phyloP scores from a whole-genome alignment of 2,113 vertebrate genomes.

The Neopipo cinnamomea region DNA sequence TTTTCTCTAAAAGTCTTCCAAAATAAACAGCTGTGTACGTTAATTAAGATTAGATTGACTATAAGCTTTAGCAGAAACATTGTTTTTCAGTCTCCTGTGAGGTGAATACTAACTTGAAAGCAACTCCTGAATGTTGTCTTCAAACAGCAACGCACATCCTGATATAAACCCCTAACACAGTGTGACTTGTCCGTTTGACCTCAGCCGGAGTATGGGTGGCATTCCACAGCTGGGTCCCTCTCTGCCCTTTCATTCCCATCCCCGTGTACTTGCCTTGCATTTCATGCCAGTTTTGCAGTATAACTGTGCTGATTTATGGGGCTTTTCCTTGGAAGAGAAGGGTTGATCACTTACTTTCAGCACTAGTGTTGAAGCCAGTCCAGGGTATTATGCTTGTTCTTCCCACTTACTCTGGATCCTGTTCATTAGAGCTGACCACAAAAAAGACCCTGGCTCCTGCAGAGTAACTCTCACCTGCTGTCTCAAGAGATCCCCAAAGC shows the following conservation, averaged over 20 bases:
- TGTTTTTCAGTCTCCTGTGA: background rate
- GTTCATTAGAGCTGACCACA: background rate
- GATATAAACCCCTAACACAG: background rate
- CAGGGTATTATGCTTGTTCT: background rate
- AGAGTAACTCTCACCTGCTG: background rate
- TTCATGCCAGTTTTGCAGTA: background rate
- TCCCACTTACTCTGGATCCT: background rate
- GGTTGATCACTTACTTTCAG: background rate
- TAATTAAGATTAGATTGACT: background rate
- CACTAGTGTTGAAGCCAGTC: background rate
- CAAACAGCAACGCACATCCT: background rate
- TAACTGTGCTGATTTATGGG: background rate
- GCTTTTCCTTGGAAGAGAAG: background rate
- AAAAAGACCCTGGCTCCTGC: constrained; percentile 8
- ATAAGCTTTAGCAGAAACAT: background rate
- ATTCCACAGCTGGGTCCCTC: background rate
- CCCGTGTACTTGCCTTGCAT: fast-evolving
- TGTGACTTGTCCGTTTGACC: background rate
- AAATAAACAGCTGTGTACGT: background rate
- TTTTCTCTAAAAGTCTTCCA: background rate
- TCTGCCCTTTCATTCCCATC: background rate
- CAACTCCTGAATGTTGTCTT: background rate
- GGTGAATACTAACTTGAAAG: background rate
- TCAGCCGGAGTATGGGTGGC: background rate
- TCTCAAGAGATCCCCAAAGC: background rate